These are phyloP conservation scores for Parus major DNA, from an alignment of 2,113 vertebrate species.

Conservation along the genomic window DNA sequence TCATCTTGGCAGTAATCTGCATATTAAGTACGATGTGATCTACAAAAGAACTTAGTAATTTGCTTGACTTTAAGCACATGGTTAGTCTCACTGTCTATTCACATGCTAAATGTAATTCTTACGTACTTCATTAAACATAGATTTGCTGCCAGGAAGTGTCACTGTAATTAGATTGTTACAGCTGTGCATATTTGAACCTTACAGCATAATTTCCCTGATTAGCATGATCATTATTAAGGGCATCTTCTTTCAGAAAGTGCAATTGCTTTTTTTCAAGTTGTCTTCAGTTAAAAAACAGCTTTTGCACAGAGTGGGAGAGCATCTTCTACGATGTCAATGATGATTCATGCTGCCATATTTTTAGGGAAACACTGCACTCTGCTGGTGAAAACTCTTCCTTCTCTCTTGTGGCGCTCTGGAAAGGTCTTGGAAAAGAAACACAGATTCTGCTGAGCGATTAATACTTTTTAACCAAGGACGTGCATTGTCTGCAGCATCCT, in stretches of 20 bases:
- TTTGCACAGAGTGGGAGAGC: not conserved
- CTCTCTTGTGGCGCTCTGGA: fast-evolving
- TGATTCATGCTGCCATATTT: not conserved
- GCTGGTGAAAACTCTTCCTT: slow-evolving; percentile 19
- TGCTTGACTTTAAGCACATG: not conserved
- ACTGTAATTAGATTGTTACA: not conserved
- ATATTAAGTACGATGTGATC: not conserved
- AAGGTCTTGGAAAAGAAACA: not conserved
- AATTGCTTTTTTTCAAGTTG: not conserved
- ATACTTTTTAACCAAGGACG: not conserved
- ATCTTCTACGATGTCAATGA: not conserved
- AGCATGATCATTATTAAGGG: not conserved
- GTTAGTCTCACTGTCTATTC: slow-evolving; percentile 2
- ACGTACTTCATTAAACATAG: not conserved
- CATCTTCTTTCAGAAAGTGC: not conserved
- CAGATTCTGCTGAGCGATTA: not conserved
- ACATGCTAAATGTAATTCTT: not conserved
- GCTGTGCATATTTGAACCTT: not conserved
- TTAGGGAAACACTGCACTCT: slow-evolving; percentile 51
- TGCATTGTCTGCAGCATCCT: not conserved
- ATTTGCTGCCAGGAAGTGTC: not conserved
- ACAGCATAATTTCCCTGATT: not conserved
- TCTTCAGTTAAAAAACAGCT: not conserved
- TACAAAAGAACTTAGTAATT: not conserved
- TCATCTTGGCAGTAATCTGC: not conserved